These are phyloP conservation scores for Oreotrochilus melanogaster DNA, from an alignment of 2,113 vertebrate species.

Conservation along the genomic window DNA sequence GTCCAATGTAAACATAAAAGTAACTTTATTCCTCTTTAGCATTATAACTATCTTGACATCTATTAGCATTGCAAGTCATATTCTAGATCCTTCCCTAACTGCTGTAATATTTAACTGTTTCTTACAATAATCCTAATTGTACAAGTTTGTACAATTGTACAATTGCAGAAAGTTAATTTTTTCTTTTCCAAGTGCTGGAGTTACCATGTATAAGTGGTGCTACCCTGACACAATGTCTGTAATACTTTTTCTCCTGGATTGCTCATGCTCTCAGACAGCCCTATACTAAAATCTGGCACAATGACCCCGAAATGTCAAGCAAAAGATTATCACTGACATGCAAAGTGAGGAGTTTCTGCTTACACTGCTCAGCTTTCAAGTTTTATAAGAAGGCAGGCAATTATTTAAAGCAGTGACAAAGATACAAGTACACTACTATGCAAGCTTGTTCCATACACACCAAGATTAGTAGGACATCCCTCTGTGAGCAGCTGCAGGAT, in stretches of 20 bases:
- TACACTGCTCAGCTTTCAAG: neutral
- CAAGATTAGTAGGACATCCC: neutral
- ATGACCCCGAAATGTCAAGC: neutral
- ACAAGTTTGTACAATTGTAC: neutral
- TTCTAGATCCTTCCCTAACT: slow-evolving; percentile 23
- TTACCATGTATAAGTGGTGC: neutral
- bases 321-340: neutral
- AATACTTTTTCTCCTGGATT: neutral
- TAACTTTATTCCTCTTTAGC: slow-evolving; percentile 45
- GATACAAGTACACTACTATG: neutral
- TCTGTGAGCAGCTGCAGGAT: neutral
- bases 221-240: neutral
- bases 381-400: neutral
- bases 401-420: neutral
- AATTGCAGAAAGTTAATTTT: neutral
- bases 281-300: neutral
- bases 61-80: slow-evolving; percentile 6
- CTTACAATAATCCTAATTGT: neutral
- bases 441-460: neutral
- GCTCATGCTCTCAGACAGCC: neutral
- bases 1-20: slow-evolving; percentile 43
- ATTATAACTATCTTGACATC: slow-evolving; percentile 43
- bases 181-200: neutral
- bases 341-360: neutral
- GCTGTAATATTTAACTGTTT: slow-evolving; percentile 50